A percentile compares a stretch with the other conserved stretches of the same genome.
Conservation (phyloP, 2,888 invertebrate species). For the Eupithecia exiguata region DNA sequence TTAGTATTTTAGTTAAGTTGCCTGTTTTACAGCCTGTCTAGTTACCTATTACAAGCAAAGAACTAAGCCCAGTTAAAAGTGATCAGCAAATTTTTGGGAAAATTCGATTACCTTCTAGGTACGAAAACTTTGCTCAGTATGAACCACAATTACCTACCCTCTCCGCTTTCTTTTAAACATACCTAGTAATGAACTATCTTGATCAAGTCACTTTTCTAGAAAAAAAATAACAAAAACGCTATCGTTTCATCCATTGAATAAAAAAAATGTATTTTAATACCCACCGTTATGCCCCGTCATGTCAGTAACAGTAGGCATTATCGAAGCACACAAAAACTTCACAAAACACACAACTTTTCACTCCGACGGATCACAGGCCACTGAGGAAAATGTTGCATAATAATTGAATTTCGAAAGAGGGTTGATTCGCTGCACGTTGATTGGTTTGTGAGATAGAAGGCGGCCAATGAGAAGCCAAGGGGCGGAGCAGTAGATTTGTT, state of each 20-base stretch:
- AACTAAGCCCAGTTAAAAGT: too few species aligned
- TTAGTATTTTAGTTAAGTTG: too few species aligned
- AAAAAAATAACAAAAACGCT: not conserved
- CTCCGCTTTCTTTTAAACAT: too few species aligned
- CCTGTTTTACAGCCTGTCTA: too few species aligned
- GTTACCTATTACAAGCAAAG: too few species aligned
- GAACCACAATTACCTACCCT: too few species aligned
- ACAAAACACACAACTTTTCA: constrained; percentile 40
- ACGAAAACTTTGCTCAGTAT: too few species aligned
- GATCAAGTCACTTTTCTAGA: not conserved
- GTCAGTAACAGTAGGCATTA: constrained; percentile 76
- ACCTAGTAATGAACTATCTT: too few species aligned
- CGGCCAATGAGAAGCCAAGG: constrained; percentile 56
- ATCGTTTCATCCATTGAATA: not conserved
- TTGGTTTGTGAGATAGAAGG: constrained; percentile 54
- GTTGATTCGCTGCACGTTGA: constrained; percentile 52
- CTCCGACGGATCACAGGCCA: constrained; percentile 45
- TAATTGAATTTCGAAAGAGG: constrained; percentile 69
- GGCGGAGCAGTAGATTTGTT: constrained; percentile 49
- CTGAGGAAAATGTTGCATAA: constrained; percentile 59
- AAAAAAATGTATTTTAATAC: constrained; percentile 9
- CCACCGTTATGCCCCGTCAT: constrained; percentile 54
- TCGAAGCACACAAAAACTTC: constrained; percentile 47
- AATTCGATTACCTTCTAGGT: too few species aligned
- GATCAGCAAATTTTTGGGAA: too few species aligned